Evolutionary conservation across 1,140 invertebrate species (phyloP).

Genomic region (Drosophila rhopaloa): DNA sequence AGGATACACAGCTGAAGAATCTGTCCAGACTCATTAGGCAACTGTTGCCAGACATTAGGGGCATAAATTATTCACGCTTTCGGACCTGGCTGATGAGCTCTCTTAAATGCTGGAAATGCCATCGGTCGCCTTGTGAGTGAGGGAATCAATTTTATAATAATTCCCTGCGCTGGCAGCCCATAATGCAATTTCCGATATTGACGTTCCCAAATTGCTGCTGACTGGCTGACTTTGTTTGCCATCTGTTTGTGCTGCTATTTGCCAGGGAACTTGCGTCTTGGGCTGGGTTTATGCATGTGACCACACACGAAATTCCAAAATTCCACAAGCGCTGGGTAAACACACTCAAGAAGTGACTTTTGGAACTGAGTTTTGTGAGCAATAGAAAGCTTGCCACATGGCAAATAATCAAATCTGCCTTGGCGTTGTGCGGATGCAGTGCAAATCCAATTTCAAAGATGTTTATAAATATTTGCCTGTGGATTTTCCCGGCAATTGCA

Average conservation of each 20-base stretch:
- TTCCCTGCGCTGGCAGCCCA: constrained; percentile 21
- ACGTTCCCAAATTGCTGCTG: constrained; percentile 39
- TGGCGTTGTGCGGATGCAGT: constrained; percentile 37
- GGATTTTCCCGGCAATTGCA: constrained; percentile 33
- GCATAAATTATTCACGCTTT: constrained; percentile 66
- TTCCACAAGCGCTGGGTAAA: constrained; percentile 56
- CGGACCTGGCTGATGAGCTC: neutral
- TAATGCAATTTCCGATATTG: constrained; percentile 59
- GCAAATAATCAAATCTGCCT: constrained; percentile 59
- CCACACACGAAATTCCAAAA: constrained; percentile 20
- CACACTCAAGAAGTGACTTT: constrained; percentile 40
- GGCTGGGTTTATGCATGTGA: constrained; percentile 26
- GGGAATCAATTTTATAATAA: constrained; percentile 40
- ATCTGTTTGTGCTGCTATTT: constrained; percentile 42
- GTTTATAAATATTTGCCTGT: constrained; percentile 20
- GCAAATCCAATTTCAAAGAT: constrained; percentile 59
- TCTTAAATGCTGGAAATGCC: neutral
- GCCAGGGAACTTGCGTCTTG: constrained; percentile 12
- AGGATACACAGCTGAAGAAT: neutral
- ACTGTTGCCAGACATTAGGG: constrained; percentile 59
- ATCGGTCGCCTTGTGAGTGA: neutral
- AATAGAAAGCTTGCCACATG: constrained; percentile 29
- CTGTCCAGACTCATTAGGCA: constrained; percentile 55
- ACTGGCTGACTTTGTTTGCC: constrained; percentile 49
- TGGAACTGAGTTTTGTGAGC: constrained; percentile 9